These are phyloP conservation scores for Bradypus variegatus DNA, from an alignment of 2,797 vertebrate genomes.

Conservation along the genomic window DNA sequence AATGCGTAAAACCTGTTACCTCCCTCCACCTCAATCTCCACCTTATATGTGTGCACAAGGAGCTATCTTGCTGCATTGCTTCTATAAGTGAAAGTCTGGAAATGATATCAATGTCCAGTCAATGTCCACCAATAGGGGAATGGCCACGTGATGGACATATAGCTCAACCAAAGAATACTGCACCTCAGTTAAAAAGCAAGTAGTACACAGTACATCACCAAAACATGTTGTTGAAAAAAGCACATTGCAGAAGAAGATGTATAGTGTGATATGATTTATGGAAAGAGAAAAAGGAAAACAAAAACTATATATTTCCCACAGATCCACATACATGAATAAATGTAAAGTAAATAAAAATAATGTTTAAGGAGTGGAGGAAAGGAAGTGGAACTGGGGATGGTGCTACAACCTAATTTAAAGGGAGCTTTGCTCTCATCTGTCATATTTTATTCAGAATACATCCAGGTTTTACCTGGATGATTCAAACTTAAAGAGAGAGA, in stretches of 20 bases:
- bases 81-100: background rate
- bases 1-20: background rate
- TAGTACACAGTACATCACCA: background rate
- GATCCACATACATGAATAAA: background rate
- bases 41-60: background rate
- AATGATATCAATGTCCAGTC: background rate
- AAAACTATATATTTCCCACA: background rate
- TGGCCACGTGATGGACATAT: background rate
- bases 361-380: background rate
- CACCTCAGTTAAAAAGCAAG: background rate
- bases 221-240: background rate
- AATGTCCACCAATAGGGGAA: background rate
- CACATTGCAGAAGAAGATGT: background rate
- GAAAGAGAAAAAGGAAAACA: background rate
- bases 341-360: background rate
- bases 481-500: constrained; percentile 1
- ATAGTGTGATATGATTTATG: background rate
- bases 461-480: background rate
- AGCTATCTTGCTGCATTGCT: background rate
- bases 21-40: background rate
- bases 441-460: background rate
- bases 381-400: background rate
- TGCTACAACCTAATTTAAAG: background rate
- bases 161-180: background rate
- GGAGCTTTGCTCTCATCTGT: background rate